A percentile compares a stretch with the other conserved stretches of the same genome.
Conservation (phyloP, 2,797 vertebrate genomes). For the Cirrhinus molitorella region DNA sequence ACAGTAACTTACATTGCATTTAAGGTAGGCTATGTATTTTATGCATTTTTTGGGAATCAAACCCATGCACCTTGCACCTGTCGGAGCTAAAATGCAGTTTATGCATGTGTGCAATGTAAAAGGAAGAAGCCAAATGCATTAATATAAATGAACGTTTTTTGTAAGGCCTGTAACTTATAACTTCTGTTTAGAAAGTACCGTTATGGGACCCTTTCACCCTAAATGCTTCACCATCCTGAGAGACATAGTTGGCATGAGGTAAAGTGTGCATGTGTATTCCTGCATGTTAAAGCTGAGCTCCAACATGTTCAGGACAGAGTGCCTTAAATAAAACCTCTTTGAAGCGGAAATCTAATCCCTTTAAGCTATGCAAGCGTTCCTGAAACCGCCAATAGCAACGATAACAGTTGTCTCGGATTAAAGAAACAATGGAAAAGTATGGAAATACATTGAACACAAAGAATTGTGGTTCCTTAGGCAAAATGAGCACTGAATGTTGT, state of each 20-base stretch:
- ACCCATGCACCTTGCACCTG: not conserved
- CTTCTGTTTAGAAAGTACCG: not conserved
- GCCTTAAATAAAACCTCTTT: conserved; percentile 10
- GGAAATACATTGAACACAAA: not conserved
- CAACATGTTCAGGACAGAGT: conserved; percentile 29
- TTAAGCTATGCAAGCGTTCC: not conserved
- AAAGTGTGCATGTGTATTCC: conserved; percentile 11
- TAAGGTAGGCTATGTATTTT: not conserved
- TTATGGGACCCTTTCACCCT: not conserved
- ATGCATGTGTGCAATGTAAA: too few species aligned
- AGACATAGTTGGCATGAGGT: conserved; percentile 2
- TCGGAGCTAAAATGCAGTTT: not conserved
- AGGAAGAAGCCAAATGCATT: not conserved
- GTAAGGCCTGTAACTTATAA: too few species aligned
- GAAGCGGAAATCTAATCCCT: conserved; percentile 29
- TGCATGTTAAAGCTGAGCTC: conserved; percentile 10
- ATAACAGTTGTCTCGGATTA: conserved; percentile 12
- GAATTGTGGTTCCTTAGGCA: not conserved
- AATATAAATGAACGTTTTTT: not conserved
- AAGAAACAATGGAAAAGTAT: not conserved
- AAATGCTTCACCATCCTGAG: not conserved
- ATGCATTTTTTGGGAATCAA: not conserved
- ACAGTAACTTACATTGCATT: not conserved
- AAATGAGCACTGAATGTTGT: not conserved
- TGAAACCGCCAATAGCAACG: not conserved